Evolutionary conservation across 1,140 invertebrate genomes (phyloP).

Genomic region (Patella vulgata): DNA sequence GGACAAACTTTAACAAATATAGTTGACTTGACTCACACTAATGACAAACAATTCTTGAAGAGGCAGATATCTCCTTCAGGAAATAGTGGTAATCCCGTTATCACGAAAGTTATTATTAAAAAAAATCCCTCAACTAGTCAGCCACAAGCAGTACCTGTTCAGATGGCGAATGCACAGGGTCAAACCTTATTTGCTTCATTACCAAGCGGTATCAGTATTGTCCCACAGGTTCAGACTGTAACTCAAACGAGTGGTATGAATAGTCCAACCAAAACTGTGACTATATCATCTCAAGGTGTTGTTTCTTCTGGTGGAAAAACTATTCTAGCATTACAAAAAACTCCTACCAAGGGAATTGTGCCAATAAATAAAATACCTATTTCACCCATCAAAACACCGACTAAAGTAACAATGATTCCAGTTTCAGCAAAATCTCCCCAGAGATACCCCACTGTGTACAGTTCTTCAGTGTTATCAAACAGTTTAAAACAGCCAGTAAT

Average conservation of each 20-base stretch:
- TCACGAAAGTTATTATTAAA: slow-evolving; percentile 73
- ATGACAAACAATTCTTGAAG: slow-evolving; percentile 40
- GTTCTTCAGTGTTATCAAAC: slow-evolving; percentile 21
- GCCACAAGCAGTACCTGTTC: slow-evolving; percentile 51
- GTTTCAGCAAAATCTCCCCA: slow-evolving; percentile 64
- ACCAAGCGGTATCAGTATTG: slow-evolving; percentile 24
- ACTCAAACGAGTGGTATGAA: slow-evolving; percentile 9
- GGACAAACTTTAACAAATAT: background rate
- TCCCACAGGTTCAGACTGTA: slow-evolving; percentile 17
- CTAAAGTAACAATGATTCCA: slow-evolving; percentile 66
- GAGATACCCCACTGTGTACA: slow-evolving; percentile 54
- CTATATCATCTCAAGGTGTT: slow-evolving; percentile 71
- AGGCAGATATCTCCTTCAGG: slow-evolving; percentile 33
- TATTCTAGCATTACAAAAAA: slow-evolving; percentile 42
- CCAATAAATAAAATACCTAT: slow-evolving; percentile 60
- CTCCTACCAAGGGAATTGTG: slow-evolving; percentile 57
- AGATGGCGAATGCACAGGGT: slow-evolving; percentile 35
- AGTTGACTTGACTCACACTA: slow-evolving; percentile 23
- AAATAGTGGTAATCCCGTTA: slow-evolving; percentile 37
- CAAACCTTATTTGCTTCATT: slow-evolving; percentile 31
- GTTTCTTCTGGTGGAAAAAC: slow-evolving; percentile 52
- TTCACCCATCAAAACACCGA: slow-evolving; percentile 60
- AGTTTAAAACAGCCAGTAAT: slow-evolving; percentile 66
- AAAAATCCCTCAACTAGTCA: slow-evolving; percentile 65
- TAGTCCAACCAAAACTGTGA: slow-evolving; percentile 75